These are phyloP conservation scores for Eulemur macaco DNA, from an alignment of 2,113 vertebrate species.

Conservation along the genomic window DNA sequence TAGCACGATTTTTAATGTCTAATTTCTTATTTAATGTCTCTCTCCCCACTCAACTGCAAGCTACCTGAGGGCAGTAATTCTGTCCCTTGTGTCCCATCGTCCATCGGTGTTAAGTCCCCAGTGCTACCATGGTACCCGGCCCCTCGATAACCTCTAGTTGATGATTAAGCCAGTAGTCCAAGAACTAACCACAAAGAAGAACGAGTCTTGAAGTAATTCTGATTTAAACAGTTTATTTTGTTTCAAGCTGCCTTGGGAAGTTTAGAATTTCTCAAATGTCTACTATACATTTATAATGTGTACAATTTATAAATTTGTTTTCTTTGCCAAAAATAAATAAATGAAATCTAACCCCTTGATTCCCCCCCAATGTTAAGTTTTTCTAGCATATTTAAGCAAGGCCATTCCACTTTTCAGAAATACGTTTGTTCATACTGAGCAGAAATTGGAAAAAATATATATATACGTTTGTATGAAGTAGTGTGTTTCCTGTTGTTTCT, in stretches of 20 bases:
- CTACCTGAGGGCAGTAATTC: not conserved
- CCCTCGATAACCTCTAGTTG: not conserved
- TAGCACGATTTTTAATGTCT: not conserved
- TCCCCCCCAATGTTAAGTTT: not conserved
- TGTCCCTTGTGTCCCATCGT: not conserved
- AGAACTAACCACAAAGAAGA: not conserved
- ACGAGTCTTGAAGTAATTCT: not conserved
- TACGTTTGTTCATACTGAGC: not conserved
- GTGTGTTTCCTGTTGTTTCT: not conserved
- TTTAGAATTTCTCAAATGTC: conserved; percentile 30
- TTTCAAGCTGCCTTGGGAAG: not conserved
- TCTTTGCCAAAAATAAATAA: conserved; percentile 32
- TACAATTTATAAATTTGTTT: conserved; percentile 1
- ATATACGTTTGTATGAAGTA: not conserved
- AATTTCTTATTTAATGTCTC: not conserved
- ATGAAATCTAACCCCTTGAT: not conserved
- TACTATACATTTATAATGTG: not conserved
- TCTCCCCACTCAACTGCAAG: not conserved
- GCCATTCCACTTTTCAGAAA: not conserved
- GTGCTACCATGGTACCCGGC: fast-evolving
- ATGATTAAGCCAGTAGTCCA: not conserved
- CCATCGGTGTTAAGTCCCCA: not conserved
- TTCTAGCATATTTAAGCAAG: not conserved
- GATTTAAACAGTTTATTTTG: not conserved
- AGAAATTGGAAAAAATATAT: too few species aligned